Evolutionary conservation across 1,140 invertebrate species (phyloP).

Genomic region (Monochamus saltuarius): DNA sequence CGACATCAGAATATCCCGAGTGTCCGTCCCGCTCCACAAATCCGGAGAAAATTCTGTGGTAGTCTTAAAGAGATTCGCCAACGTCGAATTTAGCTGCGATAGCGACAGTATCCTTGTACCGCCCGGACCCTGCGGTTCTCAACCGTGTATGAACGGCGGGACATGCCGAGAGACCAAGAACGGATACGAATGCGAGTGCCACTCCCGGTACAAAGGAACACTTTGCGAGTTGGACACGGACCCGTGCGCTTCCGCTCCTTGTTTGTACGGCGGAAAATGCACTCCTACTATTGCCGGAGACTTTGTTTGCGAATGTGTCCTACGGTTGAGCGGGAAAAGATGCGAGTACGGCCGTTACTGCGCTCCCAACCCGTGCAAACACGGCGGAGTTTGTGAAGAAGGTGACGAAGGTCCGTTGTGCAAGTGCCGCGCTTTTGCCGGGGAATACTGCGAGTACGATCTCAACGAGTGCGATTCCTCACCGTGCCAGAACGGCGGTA

Average conservation of each 20-base stretch:
- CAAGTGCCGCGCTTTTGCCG: slow-evolving; percentile 75
- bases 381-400: slow-evolving; percentile 84
- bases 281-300: slow-evolving; percentile 55
- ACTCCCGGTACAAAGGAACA: slow-evolving; percentile 72
- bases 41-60: slow-evolving; percentile 69
- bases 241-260: slow-evolving; percentile 87
- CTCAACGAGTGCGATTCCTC: slow-evolving; percentile 77
- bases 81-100: slow-evolving; percentile 78
- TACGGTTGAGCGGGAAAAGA: slow-evolving; percentile 70
- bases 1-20: slow-evolving; percentile 77
- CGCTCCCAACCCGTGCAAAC: slow-evolving; percentile 73
- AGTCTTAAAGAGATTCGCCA: slow-evolving; percentile 69
- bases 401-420: slow-evolving; percentile 76
- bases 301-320: slow-evolving; percentile 70
- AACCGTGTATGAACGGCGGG: slow-evolving; percentile 87
- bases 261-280: slow-evolving; percentile 80
- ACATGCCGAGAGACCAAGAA: slow-evolving; percentile 67
- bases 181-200: slow-evolving; percentile 77
- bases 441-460: slow-evolving; percentile 73
- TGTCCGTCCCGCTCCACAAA: slow-evolving; percentile 74
- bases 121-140: slow-evolving; percentile 78
- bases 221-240: slow-evolving; percentile 85
- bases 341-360: slow-evolving; percentile 85
- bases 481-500: slow-evolving; percentile 81
- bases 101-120: slow-evolving; percentile 59